These are phyloP conservation scores for Tipula lateralis DNA, from an alignment of 2,888 invertebrate genomes.

Conservation along the genomic window DNA sequence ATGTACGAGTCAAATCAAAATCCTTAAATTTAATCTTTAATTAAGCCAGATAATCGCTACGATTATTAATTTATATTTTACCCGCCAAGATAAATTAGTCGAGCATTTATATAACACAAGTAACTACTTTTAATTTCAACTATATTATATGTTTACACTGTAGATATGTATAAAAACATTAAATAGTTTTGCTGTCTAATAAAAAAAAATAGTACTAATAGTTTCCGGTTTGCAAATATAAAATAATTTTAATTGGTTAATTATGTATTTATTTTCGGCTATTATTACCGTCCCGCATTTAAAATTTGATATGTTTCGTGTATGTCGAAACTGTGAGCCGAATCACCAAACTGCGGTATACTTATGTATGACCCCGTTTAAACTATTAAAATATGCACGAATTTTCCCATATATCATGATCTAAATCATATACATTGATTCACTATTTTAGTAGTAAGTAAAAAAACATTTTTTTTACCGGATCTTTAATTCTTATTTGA, in stretches of 20 bases:
- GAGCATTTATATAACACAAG: background rate
- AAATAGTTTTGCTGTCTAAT: background rate
- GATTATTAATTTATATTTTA: background rate
- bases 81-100: background rate
- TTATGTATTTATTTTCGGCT: background rate
- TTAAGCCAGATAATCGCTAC: background rate
- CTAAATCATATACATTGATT: background rate
- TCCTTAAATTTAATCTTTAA: constrained; percentile 11
- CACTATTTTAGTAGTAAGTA: too few species aligned
- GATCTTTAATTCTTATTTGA: background rate
- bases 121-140: background rate
- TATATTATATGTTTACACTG: too few species aligned
- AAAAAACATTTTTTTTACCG: background rate
- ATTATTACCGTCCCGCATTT: background rate
- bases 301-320: background rate
- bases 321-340: background rate
- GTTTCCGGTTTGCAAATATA: background rate
- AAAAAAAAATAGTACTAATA: background rate
- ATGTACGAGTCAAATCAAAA: background rate
- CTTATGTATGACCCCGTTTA: background rate
- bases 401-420: background rate
- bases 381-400: background rate
- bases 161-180: too few species aligned
- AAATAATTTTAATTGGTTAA: background rate
- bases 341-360: background rate